Evolutionary conservation across 92 coral and sea anemone genomes (phyloP), one percentile per base, ranked within the genome.

Genomic region (Porites lobata): DNA sequence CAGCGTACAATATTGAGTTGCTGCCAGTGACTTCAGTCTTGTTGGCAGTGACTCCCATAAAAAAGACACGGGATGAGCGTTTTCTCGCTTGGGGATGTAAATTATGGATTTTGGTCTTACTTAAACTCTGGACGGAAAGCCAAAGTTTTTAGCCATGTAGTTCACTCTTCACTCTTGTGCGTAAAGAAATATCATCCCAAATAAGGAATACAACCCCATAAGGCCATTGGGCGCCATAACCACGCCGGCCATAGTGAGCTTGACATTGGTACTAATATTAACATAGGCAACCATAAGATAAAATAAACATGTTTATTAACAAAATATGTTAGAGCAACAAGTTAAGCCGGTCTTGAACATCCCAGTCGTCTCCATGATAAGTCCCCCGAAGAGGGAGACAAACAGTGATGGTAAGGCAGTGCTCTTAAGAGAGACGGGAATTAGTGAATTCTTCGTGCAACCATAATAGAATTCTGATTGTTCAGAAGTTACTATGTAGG

Each of bases 381-480:
- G 13, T 20, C 13, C 75, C 75, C 50, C 17, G 32, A 70, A 70
- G 75, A 32, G 54, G 29, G 75, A 32, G 32, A 12, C 17, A 38
- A 19, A 70, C 43, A 38, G 17, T 20, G 50, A 70, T 9, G 18
- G 54, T 29, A 32, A 70, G 32, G 75, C 56, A 70, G 53, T 64
- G 68, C 68, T 64, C 19, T 9, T 20, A 9, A 65, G 71, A 66
- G 71, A 66, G 71, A 32, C 21, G 71, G 32, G 11, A 66, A 66
- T 66, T 66, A 66, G 71, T 66, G 71, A 66, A 66, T 66, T 66
- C 43, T 66, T 66, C 71, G 71, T 66, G 71, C 71, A 66, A 66
- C 71, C 71, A n/a, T 66, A 7, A 21, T 66, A 7, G 71, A 66
- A 66, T 21, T 66, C 71, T 66, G 43, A 66, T 66, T 66, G 71